phyloP scores from a whole-genome alignment of 2,113 vertebrate species.

The Thryonomys swinderianus region DNA sequence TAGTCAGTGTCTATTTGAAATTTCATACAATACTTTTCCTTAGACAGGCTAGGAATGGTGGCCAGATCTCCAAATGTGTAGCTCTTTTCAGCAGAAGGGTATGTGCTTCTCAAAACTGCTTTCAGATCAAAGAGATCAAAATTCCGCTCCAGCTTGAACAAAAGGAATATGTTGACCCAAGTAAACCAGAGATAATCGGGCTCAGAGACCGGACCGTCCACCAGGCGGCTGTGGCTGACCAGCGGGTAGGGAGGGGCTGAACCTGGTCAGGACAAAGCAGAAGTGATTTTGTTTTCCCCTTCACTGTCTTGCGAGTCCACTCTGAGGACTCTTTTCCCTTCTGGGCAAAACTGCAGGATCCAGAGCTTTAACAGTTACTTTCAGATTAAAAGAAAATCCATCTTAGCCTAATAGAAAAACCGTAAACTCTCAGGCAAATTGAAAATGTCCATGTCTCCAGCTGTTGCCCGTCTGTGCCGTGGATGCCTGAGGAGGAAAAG shows the following conservation, averaged over 20 bases:
- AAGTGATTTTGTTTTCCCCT: not conserved
- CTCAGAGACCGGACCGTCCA: not conserved
- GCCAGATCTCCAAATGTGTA: not conserved
- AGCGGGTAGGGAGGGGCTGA: too few species aligned
- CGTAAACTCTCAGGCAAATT: not conserved
- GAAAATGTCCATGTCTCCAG: not conserved
- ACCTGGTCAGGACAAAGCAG: not conserved
- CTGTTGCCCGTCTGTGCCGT: not conserved
- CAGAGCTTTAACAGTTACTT: not conserved
- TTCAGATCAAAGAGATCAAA: not conserved
- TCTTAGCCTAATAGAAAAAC: not conserved
- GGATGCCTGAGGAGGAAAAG: not conserved
- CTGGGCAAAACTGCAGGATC: not conserved
- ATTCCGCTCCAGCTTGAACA: not conserved
- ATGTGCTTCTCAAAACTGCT: not conserved
- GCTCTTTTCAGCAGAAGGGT: not conserved
- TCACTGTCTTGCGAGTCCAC: not conserved
- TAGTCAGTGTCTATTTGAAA: conserved; percentile 29
- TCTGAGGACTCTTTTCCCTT: not conserved
- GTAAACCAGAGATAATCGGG: not conserved
- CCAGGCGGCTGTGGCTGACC: not conserved
- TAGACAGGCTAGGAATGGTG: conserved; percentile 22
- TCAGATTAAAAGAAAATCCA: not conserved
- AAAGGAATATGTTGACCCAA: not conserved
- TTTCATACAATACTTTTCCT: not conserved